Base-by-base conservation (phyloP, 2,797 vertebrate species). In the Bradypodion ventrale region DNA sequence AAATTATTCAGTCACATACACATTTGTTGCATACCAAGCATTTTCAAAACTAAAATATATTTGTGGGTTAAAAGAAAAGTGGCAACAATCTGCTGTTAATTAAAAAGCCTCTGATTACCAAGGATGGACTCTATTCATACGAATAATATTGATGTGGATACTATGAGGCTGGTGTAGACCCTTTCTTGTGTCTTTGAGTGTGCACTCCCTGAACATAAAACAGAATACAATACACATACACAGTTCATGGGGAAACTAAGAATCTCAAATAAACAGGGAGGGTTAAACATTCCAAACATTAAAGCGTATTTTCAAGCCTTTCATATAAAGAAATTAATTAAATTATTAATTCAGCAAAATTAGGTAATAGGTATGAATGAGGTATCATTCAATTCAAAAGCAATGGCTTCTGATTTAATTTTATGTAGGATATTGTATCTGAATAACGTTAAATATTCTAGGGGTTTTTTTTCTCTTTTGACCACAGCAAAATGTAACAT, bases 71-170 rank as follows among this genome's bases (percentile, higher is more conserved):
- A 87, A 94, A 93, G 93, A 94, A 94, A 70, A 92, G 91, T 90
- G 91, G 89, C 87, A 79, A 91, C 94, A 91, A 95, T 94, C 93
- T 93, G 93, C 89, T 89, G 91, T 93, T 95, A 96, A 96, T 96
- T 96, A 96, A 94, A 88, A 90, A 95, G 90, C 94, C 88, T 90
- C 89, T 13, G 89, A 89, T 92, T 94, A 96, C 93, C 95, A 95
- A 95, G 93, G 90, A 94, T 94, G 93, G 92, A 90, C 85, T 90
- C 88, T 89, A 87, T 87, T 94, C 93, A 90, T 87, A 89, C 90
- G 91, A 94, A 92, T 90, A 94, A 89, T 94, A 92, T 94, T 94
- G 93, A 93, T 94, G 83, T 60, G 89, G 89, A 91, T 88, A 76
- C 89, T 5, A 7, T 62, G 25, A 27, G 78, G 89, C 87, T 85